Evolutionary conservation across 2,113 vertebrate species (phyloP).

Genomic region (Pangasianodon hypophthalmus): DNA sequence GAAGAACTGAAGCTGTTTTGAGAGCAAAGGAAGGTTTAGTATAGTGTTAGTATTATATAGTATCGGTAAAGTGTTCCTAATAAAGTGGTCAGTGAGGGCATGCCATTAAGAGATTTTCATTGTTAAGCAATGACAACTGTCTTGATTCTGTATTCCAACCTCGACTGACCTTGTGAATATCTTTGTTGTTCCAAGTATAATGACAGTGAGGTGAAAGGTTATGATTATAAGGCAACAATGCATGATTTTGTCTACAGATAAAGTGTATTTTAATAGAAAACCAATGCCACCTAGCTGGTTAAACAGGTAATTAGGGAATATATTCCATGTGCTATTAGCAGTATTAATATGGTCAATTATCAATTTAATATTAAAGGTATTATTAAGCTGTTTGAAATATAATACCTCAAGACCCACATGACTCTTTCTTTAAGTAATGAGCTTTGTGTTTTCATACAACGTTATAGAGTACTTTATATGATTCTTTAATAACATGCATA

Average conservation of each 20-base stretch:
- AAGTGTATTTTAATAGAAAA: neutral
- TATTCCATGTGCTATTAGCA: neutral
- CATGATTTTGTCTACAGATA: too few species aligned
- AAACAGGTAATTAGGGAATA: neutral
- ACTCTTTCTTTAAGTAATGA: neutral
- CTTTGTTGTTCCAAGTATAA: too few species aligned
- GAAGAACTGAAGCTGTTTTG: too few species aligned
- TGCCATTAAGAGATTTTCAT: too few species aligned
- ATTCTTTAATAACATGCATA: neutral
- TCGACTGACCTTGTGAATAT: neutral
- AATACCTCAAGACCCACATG: neutral
- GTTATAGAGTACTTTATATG: neutral
- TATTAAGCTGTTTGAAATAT: neutral
- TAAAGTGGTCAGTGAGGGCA: too few species aligned
- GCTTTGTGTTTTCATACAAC: neutral
- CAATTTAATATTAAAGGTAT: neutral
- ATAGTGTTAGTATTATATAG: too few species aligned
- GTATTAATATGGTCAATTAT: neutral
- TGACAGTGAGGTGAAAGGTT: too few species aligned
- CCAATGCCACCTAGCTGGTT: neutral
- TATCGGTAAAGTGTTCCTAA: too few species aligned
- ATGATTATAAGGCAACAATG: too few species aligned
- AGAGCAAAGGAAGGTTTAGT: too few species aligned
- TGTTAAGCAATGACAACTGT: neutral
- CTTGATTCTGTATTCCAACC: neutral